phyloP scores from a whole-genome alignment of 2,888 invertebrate species.

The Philhelius pedissequus region DNA sequence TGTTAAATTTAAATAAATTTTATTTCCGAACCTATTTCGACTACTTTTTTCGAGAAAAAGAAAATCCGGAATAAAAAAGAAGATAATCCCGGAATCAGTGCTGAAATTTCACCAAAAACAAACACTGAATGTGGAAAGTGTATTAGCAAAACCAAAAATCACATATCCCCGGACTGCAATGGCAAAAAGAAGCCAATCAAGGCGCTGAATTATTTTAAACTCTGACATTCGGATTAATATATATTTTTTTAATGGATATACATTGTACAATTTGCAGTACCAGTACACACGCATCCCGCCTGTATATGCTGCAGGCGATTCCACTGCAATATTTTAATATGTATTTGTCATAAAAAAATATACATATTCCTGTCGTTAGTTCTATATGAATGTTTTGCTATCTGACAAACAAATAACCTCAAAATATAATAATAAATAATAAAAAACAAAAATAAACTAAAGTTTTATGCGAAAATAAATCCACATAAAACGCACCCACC shows the following conservation, averaged over 20 bases:
- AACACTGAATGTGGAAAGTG: background rate
- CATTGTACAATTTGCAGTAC: too few relatives aligned
- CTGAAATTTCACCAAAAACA: background rate
- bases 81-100: background rate
- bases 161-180: background rate
- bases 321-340: constrained; percentile 43
- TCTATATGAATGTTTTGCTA: background rate
- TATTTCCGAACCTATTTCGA: too few relatives aligned
- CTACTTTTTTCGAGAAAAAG: too few relatives aligned
- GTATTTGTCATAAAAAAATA: constrained; percentile 17
- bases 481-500: constrained; percentile 49
- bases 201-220: constrained; percentile 38
- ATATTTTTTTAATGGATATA: background rate
- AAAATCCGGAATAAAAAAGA: background rate
- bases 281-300: constrained; percentile 16
- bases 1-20: too few relatives aligned
- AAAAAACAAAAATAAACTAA: constrained; percentile 21
- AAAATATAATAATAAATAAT: constrained; percentile 29
- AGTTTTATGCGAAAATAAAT: constrained; percentile 39
- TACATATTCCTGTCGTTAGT: constrained; percentile 5
- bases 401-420: constrained; percentile 17
- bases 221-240: constrained; percentile 47
- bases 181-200: constrained; percentile 19
- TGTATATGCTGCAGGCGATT: background rate
- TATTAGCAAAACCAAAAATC: background rate